Percentiles rank a stretch among this genome's conserved stretches.
Conservation (phyloP, 2,113 vertebrate genomes). For the Pimephales promelas region DNA sequence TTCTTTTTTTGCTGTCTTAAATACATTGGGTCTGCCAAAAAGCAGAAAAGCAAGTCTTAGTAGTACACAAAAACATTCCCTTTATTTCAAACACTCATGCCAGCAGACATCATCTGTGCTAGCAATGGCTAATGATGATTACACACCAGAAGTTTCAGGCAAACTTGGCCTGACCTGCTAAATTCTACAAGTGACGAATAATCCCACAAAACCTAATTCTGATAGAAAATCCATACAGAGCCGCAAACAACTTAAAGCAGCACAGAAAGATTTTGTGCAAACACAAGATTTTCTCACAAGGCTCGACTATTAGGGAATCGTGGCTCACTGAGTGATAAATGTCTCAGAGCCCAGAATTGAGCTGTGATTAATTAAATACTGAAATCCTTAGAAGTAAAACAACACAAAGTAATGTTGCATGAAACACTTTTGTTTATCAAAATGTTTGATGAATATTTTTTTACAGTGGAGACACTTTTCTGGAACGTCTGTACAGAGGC, state of each 20-base stretch:
- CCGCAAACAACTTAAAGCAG: neutral
- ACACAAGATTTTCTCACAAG: neutral
- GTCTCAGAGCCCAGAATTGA: neutral
- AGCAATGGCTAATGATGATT: neutral
- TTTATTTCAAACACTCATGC: neutral
- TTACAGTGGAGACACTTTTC: neutral
- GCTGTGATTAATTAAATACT: constrained; percentile 1
- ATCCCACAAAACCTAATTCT: neutral
- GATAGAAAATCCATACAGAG: constrained; percentile 15
- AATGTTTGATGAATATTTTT: neutral
- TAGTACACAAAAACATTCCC: neutral
- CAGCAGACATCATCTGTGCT: neutral
- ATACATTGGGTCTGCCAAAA: neutral
- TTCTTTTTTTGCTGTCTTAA: neutral
- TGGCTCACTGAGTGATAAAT: constrained; percentile 21
- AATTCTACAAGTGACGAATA: constrained; percentile 5
- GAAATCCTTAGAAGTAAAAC: neutral
- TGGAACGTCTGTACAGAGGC: neutral
- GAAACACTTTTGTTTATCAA: neutral
- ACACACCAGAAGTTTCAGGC: neutral
- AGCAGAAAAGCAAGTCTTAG: neutral
- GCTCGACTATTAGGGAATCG: neutral
- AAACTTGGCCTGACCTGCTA: constrained; percentile 6
- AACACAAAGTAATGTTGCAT: neutral
- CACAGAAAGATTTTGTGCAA: neutral